These are phyloP conservation scores for Mus pahari DNA, from an alignment of 2,113 vertebrate genomes.

Conservation along the genomic window DNA sequence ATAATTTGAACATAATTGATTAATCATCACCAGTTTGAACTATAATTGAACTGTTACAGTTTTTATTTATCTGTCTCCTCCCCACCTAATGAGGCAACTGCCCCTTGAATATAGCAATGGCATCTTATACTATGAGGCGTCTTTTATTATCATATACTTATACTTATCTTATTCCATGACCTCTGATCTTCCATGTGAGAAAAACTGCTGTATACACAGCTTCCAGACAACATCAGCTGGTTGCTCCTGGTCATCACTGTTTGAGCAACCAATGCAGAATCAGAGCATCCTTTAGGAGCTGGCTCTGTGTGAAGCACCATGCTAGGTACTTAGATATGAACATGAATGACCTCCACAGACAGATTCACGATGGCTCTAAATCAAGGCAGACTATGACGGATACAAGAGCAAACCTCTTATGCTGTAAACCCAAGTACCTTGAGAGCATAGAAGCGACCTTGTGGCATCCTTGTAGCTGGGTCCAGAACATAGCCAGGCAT, in stretches of 20 bases:
- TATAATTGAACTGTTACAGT: neutral
- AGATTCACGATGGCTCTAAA: neutral
- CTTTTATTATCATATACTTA: too few relatives aligned
- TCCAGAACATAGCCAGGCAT: neutral
- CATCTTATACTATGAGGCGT: neutral
- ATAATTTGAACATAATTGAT: neutral
- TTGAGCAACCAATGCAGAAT: neutral
- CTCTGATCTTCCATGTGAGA: neutral
- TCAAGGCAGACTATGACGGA: neutral
- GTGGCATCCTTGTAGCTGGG: neutral
- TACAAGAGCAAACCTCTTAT: neutral
- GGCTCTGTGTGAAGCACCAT: neutral
- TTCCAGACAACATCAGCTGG: neutral
- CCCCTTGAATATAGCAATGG: neutral
- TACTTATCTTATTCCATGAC: neutral
- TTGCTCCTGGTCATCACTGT: neutral
- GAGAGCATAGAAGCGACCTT: neutral
- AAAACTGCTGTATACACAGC: conserved; percentile 3
- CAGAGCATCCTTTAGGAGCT: neutral
- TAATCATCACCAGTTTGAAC: neutral
- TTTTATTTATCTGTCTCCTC: neutral
- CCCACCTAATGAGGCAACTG: neutral
- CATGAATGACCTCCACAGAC: too few relatives aligned
- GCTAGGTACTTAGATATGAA: neutral
- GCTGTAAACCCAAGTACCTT: neutral